Evolutionary conservation across 2,113 vertebrate genomes (phyloP).

Genomic region (Ranitomeya imitator): DNA sequence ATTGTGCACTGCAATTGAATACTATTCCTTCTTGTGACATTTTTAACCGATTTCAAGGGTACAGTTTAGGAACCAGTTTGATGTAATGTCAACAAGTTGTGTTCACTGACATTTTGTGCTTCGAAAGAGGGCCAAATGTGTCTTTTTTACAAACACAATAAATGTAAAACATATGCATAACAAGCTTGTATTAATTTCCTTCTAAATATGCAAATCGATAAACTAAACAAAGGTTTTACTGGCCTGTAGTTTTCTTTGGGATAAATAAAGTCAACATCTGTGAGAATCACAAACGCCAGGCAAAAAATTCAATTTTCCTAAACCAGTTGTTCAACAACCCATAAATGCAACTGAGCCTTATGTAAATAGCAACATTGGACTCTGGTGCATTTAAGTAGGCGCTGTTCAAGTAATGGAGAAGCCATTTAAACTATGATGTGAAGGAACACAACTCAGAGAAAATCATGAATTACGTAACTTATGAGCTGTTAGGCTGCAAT

Average conservation of each 20-base stretch:
- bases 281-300: not conserved
- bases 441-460: not conserved
- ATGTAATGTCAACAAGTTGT: not conserved
- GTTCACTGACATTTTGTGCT: not conserved
- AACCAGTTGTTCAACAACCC: too few species aligned
- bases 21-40: not conserved
- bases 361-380: too few species aligned
- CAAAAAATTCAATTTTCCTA: not conserved
- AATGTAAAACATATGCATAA: slow-evolving; percentile 15
- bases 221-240: slow-evolving; percentile 5
- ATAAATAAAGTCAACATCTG: not conserved
- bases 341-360: too few species aligned
- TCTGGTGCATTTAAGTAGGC: too few species aligned
- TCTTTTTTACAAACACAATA: not conserved
- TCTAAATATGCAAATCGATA: slow-evolving; percentile 17
- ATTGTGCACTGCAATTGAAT: not conserved
- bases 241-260: not conserved
- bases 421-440: not conserved
- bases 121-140: slow-evolving; percentile 7
- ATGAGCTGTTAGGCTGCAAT: too few species aligned
- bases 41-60: not conserved
- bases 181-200: not conserved
- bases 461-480: not conserved
- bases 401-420: too few species aligned
- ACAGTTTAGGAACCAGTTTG: not conserved